These are phyloP conservation scores for Lycaena phlaeas DNA, from an alignment of 2,888 invertebrate genomes.

Conservation along the genomic window DNA sequence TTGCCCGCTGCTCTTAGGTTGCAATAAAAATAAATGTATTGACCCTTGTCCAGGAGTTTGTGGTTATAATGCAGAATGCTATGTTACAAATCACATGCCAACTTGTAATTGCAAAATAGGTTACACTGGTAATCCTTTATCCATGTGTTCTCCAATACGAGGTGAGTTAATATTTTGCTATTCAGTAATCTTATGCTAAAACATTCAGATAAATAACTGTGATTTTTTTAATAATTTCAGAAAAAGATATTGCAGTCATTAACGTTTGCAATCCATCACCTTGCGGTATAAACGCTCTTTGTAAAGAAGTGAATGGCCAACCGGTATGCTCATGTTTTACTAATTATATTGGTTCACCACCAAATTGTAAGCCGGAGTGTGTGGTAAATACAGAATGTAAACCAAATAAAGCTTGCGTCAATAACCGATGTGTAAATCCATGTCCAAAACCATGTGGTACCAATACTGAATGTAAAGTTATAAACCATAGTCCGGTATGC, in stretches of 20 bases:
- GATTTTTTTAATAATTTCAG: no score
- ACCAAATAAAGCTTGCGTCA: conserved; percentile 76
- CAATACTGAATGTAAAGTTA: conserved; percentile 78
- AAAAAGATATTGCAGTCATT: conserved; percentile 36
- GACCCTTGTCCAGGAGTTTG: conserved; percentile 81
- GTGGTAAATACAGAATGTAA: conserved; percentile 77
- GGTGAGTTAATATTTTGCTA: conserved; percentile 48
- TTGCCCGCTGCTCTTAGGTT: conserved; percentile 76
- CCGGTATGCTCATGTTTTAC: conserved; percentile 81
- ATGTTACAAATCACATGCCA: conserved; percentile 77
- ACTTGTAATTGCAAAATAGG: conserved; percentile 75
- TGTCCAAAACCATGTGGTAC: conserved; percentile 79
- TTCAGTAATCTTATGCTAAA: no score
- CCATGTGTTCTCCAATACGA: conserved; percentile 46
- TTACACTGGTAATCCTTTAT: conserved; percentile 79
- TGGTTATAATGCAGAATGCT: conserved; percentile 78
- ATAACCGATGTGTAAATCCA: conserved; percentile 79
- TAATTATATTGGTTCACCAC: conserved; percentile 78
- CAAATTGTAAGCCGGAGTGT: conserved; percentile 77
- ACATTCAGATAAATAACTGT: conserved; percentile 5
- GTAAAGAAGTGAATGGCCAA: conserved; percentile 79
- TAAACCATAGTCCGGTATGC: conserved; percentile 82
- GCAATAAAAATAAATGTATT: conserved; percentile 76
- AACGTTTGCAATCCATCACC: conserved; percentile 82
- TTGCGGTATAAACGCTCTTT: conserved; percentile 82